phyloP scores from a whole-genome alignment of 1,140 invertebrate genomes.

The Diploscapter pachys region DNA sequence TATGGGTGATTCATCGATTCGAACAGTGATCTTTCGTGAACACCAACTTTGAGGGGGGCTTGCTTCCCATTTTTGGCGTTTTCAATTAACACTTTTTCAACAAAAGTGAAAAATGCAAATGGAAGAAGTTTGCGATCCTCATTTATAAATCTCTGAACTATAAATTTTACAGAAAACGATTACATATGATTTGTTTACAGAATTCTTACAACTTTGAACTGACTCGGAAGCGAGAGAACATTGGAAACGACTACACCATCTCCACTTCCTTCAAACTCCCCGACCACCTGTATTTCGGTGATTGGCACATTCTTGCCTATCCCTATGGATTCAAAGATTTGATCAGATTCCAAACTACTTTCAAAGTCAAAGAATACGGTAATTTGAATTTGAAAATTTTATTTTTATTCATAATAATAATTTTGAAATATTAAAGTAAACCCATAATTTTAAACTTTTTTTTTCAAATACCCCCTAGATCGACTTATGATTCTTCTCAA shows the following conservation, averaged over 20 bases:
- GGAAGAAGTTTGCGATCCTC: conserved; percentile 12
- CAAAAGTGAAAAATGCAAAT: conserved; percentile 22
- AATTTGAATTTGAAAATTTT: not conserved
- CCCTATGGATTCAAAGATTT: conserved; percentile 5
- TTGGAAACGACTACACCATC: conserved; percentile 8
- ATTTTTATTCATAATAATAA: no score
- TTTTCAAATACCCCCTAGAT: no score
- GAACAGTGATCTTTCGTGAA: not conserved
- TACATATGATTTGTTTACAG: conserved; percentile 14
- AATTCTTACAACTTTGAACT: conserved; percentile 32
- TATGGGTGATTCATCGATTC: conserved; percentile 16
- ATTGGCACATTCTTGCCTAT: conserved; percentile 6
- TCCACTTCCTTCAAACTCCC: conserved; percentile 7
- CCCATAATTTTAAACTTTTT: no score
- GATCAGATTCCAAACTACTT: not conserved
- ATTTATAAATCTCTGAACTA: not conserved
- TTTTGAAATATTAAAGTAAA: no score
- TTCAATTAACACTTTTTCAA: conserved; percentile 9
- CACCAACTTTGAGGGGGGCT: not conserved
- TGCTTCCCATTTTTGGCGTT: not conserved
- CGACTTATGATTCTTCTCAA: no score
- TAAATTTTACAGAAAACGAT: conserved; percentile 11
- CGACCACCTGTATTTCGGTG: conserved; percentile 8
- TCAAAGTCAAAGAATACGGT: conserved; percentile 9
- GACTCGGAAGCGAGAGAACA: not conserved